A percentile compares a stretch with the other conserved stretches of the same genome.
Conservation (phyloP, 1,140 invertebrate species). For the Bombus haemorrhoidalis region DNA sequence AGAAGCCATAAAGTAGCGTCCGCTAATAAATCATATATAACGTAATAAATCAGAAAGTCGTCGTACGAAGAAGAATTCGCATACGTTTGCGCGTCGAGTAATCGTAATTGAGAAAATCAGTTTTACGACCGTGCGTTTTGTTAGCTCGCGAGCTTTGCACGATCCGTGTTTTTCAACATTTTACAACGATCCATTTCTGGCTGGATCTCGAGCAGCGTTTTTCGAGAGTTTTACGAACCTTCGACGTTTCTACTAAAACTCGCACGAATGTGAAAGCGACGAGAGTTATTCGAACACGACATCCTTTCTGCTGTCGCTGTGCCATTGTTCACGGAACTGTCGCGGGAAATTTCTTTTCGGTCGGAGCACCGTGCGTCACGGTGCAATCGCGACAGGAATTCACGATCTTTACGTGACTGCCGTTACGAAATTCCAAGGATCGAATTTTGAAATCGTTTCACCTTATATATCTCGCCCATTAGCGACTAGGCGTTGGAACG, state of each 20-base stretch:
- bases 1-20: background rate
- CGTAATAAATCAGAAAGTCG: background rate
- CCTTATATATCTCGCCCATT: no score
- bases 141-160: no score
- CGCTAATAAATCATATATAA: background rate
- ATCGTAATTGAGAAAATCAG: background rate
- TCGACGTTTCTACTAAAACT: background rate
- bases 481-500: no score
- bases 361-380: background rate
- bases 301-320: constrained; percentile 29
- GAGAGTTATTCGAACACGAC: constrained; percentile 32
- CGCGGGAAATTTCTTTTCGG: constrained; percentile 48
- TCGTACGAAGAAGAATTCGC: background rate
- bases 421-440: constrained; percentile 1
- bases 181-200: background rate
- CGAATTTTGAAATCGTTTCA: constrained; percentile 12
- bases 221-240: background rate
- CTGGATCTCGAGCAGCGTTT: background rate
- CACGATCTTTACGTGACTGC: constrained; percentile 30
- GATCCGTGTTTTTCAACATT: background rate
- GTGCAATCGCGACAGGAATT: constrained; percentile 37
- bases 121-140: fast-evolving
- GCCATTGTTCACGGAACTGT: constrained; percentile 47
- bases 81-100: no score
- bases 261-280: constrained; percentile 46